Conservation (phyloP, 1,140 invertebrate genomes). For the Zaprionus davidi region DNA sequence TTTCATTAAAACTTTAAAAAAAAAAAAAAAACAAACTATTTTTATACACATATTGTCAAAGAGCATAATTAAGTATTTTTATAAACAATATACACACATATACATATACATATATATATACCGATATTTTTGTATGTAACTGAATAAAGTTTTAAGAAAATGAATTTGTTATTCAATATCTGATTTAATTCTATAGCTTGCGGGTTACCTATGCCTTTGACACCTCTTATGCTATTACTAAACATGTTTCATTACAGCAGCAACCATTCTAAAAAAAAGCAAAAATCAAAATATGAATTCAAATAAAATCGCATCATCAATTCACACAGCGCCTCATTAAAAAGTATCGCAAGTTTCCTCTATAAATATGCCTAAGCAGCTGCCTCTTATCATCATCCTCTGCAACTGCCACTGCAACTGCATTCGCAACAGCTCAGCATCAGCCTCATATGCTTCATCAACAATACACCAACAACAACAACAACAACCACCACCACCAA, state of each 20-base stretch:
- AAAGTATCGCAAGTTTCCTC: constrained; percentile 47
- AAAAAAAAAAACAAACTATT: constrained; percentile 48
- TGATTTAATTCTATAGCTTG: constrained; percentile 5
- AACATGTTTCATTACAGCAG: constrained; percentile 75
- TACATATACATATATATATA: constrained; percentile 48
- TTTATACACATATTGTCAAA: constrained; percentile 59
- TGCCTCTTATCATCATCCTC: constrained; percentile 34
- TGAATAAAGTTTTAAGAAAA: constrained; percentile 73
- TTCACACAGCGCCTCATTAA: constrained; percentile 66
- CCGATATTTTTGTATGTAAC: constrained; percentile 75
- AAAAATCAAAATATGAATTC: constrained; percentile 48
- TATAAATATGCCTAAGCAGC: constrained; percentile 29
- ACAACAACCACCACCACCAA: constrained; percentile 37
- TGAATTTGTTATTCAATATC: constrained; percentile 55
- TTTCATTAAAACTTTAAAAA: constrained; percentile 39
- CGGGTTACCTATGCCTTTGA: constrained; percentile 38
- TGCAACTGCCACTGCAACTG: constrained; percentile 22
- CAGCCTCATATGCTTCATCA: constrained; percentile 48
- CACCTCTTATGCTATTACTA: constrained; percentile 56
- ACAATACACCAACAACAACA: constrained; percentile 37
- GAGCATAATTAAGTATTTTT: constrained; percentile 73
- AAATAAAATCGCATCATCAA: constrained; percentile 39
- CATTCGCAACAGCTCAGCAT: constrained; percentile 32
- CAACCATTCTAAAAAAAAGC: constrained; percentile 39
- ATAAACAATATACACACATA: constrained; percentile 49